Evolutionary conservation across 2,113 vertebrate genomes (phyloP).

Genomic region (Muntiacus muntjak): DNA sequence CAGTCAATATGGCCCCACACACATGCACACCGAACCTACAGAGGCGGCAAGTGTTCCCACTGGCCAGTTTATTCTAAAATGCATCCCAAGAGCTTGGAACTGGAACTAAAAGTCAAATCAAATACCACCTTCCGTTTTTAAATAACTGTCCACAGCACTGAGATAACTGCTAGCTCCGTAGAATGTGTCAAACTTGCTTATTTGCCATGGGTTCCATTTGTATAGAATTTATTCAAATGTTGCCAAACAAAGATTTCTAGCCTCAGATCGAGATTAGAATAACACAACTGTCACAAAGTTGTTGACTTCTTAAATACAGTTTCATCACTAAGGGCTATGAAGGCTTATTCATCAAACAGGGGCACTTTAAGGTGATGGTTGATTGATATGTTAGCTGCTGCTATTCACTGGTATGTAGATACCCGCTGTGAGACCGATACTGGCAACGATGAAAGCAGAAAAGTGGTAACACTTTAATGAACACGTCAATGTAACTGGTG

Average conservation of each 20-base stretch:
- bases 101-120: neutral
- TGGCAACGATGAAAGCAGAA: rapidly evolving
- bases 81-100: neutral
- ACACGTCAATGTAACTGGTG: neutral
- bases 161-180: neutral
- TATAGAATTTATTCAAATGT: neutral
- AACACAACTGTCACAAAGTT: rapidly evolving
- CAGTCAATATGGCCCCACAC: neutral
- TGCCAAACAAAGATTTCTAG: neutral
- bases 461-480: neutral
- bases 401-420: neutral
- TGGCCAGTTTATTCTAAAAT: neutral
- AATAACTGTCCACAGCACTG: neutral
- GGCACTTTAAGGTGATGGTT: rapidly evolving
- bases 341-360: neutral
- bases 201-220: neutral
- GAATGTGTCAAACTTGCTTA: neutral
- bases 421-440: neutral
- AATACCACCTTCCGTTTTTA: neutral
- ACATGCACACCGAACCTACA: rapidly evolving
- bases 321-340: neutral
- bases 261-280: neutral
- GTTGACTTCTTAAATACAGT: neutral
- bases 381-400: neutral
- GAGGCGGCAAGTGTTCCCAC: neutral